These are phyloP conservation scores for Origma solitaria DNA, from an alignment of 2,113 vertebrate genomes.

Conservation along the genomic window DNA sequence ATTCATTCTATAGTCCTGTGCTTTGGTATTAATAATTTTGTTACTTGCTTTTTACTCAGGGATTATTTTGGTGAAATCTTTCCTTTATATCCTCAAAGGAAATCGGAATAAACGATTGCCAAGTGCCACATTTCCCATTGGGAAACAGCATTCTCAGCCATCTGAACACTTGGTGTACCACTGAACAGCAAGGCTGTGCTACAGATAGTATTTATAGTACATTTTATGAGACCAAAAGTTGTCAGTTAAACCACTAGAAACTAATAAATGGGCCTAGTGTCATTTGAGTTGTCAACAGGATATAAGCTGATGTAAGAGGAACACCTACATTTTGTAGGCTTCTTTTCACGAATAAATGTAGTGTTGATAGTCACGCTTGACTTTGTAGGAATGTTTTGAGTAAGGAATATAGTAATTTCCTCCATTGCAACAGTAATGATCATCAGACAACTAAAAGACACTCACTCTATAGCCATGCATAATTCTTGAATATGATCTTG, in stretches of 20 bases:
- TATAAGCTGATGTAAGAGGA: conserved; percentile 59
- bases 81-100: conserved; percentile 27
- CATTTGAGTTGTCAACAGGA: conserved; percentile 66
- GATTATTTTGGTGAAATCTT: conserved; percentile 2
- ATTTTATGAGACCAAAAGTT: conserved; percentile 59
- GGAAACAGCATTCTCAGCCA: conserved; percentile 39
- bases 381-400: conserved; percentile 28
- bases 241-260: conserved; percentile 70
- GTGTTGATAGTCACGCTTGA: background rate
- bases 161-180: conserved; percentile 43
- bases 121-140: conserved; percentile 44
- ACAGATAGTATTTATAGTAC: conserved; percentile 57
- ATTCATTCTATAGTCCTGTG: background rate
- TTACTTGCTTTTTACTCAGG: background rate
- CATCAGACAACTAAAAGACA: background rate
- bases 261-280: conserved; percentile 53
- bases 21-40: background rate
- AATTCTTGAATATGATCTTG: background rate
- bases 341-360: background rate
- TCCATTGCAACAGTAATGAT: background rate
- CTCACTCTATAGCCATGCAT: background rate
- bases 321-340: conserved; percentile 51
- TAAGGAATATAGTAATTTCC: conserved; percentile 47
- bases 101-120: background rate
- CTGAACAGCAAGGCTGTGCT: conserved; percentile 3